Base-by-base conservation (phyloP, 35 echinoderm and acorn worm species). In the Holothuria glaberrima region DNA sequence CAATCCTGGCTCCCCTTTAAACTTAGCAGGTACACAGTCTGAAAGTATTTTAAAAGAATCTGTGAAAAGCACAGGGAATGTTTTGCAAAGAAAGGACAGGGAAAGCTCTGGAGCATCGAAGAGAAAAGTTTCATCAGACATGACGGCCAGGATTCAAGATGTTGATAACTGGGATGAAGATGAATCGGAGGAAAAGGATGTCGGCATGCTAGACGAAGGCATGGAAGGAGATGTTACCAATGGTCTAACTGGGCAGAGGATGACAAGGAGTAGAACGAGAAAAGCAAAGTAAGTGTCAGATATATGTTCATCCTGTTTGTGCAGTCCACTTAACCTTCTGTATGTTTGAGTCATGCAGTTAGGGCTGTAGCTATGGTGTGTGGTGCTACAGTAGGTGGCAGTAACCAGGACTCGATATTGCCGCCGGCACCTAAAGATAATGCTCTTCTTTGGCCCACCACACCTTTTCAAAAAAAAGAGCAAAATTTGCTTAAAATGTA, bases 211-310 rank as follows among this genome's bases (percentile, higher is more conserved):
- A 48, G 77, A 50, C 17, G 54, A 81, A 25, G n/a, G 46, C 54
- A 81, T 56, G 77, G 77, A 81, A 5, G 57, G 25, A 27, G 74
- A 28, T 48, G 38, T 48, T 24, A 24, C 27, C 12, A 78, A 26
- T n/a, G 44, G 74, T 24, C 21, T 22, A 14, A 78, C 44, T 78
- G 74, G 74, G 20, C 74, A 78, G 44, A 45, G 74, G 74, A 78
- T 78, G 74, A 78, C 74, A 12, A 78, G 74, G 50, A 78, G 74
- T 48, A 78, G 74, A 29, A 78, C 74, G 18, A 78, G 74, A 29
- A 78, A 78, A 48, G 74, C 74, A 24, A 48, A 78, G 74, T 78
- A 28, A 78, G 74, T 78, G n/a, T 54, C 0, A 54, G 16, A 54
- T 0, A 54, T 2, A 54, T 17, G 50, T 54, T n/a, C n/a, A n/a